A percentile compares a stretch with the other conserved stretches of the same genome.
Evolutionary conservation across 2,113 vertebrate genomes (phyloP).

Genomic region (Ammodytes dubius): DNA sequence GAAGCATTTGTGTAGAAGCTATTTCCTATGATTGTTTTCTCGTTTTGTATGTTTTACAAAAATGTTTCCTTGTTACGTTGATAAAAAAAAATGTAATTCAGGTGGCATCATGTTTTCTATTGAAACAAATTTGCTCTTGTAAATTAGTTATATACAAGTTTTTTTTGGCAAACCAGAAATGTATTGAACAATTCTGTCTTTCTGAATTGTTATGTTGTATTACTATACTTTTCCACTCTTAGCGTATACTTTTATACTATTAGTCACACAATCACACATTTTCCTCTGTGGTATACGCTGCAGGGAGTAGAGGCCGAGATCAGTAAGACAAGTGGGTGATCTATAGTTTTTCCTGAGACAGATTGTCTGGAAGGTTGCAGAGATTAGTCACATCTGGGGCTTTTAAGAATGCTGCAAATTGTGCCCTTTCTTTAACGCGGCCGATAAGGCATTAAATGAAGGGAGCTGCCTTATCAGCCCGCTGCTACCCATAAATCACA

Average conservation of each 20-base stretch:
- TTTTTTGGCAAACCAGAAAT: not conserved
- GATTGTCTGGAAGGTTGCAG: slow-evolving; percentile 85
- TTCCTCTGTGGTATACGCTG: slow-evolving; percentile 43
- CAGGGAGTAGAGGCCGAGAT: slow-evolving; percentile 69
- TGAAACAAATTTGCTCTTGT: not conserved
- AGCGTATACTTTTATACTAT: not conserved
- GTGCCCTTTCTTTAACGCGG: slow-evolving; percentile 87
- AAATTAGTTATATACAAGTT: not conserved
- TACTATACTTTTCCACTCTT: not conserved
- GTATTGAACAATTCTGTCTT: not conserved
- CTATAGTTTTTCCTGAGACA: slow-evolving; percentile 84
- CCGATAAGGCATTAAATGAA: slow-evolving; percentile 89
- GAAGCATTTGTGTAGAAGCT: not conserved
- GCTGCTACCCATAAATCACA: slow-evolving; percentile 88
- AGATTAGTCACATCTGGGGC: slow-evolving; percentile 89
- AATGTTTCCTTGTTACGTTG: not conserved
- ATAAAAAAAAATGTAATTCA: not conserved
- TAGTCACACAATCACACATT: slow-evolving; percentile 23
- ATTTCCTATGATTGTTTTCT: not conserved
- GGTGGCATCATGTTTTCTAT: not conserved
- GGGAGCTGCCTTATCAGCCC: slow-evolving; percentile 86
- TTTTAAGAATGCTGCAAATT: slow-evolving; percentile 90
- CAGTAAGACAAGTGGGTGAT: slow-evolving; percentile 85
- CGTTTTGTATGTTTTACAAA: not conserved
- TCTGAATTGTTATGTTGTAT: not conserved